Percentiles rank a stretch among this genome's conserved stretches.
Conservation (phyloP, 2,888 invertebrate genomes). For the Nomada goodeniana region DNA sequence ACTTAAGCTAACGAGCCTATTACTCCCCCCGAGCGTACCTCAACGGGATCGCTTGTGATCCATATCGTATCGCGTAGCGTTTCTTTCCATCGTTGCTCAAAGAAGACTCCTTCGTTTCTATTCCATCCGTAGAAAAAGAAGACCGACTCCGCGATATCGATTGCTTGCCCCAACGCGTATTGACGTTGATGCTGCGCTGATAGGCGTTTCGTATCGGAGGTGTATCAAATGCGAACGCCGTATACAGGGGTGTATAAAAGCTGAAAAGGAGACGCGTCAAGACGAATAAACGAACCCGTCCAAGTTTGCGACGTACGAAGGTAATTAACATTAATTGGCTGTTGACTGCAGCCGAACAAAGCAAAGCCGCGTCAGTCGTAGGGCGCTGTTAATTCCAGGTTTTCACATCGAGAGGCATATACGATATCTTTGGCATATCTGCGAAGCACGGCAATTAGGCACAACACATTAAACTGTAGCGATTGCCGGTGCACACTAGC, state of each 20-base stretch:
- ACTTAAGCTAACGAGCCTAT: neutral
- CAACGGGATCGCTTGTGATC: neutral
- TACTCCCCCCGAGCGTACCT: neutral
- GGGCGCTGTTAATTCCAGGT: conserved; percentile 71
- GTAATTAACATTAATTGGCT: conserved; percentile 68
- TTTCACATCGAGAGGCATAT: conserved; percentile 69
- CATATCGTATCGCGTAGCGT: neutral
- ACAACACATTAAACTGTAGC: conserved; percentile 64
- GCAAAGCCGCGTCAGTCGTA: conserved; percentile 51
- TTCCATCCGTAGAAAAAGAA: neutral
- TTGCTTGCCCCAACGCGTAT: neutral
- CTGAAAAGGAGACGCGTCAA: neutral
- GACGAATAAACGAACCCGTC: conserved; percentile 20
- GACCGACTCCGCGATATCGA: conserved; percentile 6
- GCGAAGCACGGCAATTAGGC: conserved; percentile 64
- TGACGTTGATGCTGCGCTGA: neutral
- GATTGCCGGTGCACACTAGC: conserved; percentile 27
- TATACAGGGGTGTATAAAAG: too few species aligned
- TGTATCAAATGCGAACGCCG: too few species aligned
- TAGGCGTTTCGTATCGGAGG: too few species aligned
- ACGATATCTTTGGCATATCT: conserved; percentile 65
- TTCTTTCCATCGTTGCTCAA: neutral
- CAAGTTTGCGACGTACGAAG: conserved; percentile 25
- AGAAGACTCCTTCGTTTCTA: neutral
- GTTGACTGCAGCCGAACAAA: conserved; percentile 35